Evolutionary conservation across 2,888 invertebrate genomes (phyloP), one percentile per base, ranked within the genome.

Genomic region (Nomada ferruginata): DNA sequence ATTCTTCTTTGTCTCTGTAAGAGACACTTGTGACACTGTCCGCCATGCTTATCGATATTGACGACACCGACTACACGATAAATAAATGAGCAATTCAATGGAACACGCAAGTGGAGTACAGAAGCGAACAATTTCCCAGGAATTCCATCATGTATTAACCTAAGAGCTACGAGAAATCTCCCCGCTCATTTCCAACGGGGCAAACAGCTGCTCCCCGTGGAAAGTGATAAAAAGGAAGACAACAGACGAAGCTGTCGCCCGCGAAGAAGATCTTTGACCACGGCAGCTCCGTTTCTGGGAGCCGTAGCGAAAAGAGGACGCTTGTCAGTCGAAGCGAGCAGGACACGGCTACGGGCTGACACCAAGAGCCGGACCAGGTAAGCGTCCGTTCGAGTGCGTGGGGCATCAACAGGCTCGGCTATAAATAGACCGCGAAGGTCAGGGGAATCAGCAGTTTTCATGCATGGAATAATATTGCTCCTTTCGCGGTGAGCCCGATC

Each of bases 361-460:
- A 81, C 74, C 68, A 65, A 61, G 74, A 36, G 29, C 18, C 79
- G 86, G 81, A 79, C 83, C 89, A 89, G 89, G 90, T 89, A 90
- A 89, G 90, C 86, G 90, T 84, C 84, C 89, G 89, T 85, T 73
- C 73, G 74, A 87, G 88, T 89, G 91, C 90, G 90, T 91, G 92
- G 87, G 89, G 89, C 90, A 90, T 90, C 90, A 89, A 89, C 90
- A 89, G 88, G 89, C 89, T 86, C 76, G 82, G 89, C 91, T 92
- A 92, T 92, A 92, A 92, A 92, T 92, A 92, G 92, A 87, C 81
- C 89, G 90, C 90, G 91, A 92, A 92, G 92, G 92, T 92, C 92
- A 92, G 90, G 91, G 90, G 92, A 92, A 92, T 91, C 92, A 91
- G 91, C 90, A 92, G 87, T 92, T 92, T 92, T 92, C 91, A 92